Conservation (phyloP, 2,888 invertebrate genomes). For the Apamea crenata region DNA sequence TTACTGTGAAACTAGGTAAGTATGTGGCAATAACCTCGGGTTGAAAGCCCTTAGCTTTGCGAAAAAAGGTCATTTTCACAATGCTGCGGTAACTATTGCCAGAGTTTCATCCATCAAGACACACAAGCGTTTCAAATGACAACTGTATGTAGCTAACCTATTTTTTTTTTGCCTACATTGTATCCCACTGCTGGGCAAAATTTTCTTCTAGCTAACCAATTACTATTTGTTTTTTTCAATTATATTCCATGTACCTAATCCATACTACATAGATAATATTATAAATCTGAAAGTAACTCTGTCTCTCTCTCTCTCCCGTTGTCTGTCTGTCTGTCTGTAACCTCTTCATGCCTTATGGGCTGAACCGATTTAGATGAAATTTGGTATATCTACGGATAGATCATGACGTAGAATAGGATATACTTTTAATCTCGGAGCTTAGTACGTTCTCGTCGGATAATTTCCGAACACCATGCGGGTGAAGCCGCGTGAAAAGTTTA, state of each 20-base stretch:
- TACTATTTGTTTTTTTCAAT: neutral
- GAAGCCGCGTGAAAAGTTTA: neutral
- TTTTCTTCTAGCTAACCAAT: neutral
- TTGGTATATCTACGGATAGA: neutral
- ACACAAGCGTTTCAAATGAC: neutral
- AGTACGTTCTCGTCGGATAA: neutral
- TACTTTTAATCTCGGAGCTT: neutral
- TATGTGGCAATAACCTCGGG: constrained; percentile 4
- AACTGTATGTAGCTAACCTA: neutral
- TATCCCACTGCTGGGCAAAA: too few species aligned
- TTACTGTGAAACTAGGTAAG: constrained; percentile 2
- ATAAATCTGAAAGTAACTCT: neutral
- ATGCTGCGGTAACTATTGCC: neutral
- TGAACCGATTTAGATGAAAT: neutral
- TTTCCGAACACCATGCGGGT: neutral
- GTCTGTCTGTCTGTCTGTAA: neutral
- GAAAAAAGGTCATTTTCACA: neutral
- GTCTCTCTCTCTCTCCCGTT: neutral
- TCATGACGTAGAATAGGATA: neutral
- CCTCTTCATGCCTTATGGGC: neutral
- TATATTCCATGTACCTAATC: too few species aligned
- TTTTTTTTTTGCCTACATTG: neutral
- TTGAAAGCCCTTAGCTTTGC: neutral
- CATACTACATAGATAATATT: neutral
- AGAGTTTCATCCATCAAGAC: neutral